Percentiles rank a stretch among this genome's conserved stretches.
phyloP scores from a whole-genome alignment of 2,888 invertebrate genomes.

The Trypoxylon attenuatum region DNA sequence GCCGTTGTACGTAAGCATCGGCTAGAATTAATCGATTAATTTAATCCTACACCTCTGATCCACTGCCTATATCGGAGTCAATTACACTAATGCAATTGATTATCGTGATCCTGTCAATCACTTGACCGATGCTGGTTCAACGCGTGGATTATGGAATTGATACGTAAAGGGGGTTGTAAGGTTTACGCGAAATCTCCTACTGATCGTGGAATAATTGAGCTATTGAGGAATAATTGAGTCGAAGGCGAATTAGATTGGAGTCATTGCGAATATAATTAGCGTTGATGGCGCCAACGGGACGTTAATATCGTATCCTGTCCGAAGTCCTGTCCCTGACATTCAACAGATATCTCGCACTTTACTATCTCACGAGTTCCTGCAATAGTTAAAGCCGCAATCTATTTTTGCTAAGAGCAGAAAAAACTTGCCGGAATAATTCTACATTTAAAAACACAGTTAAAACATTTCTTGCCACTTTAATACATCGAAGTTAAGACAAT shows the following conservation, averaged over 20 bases:
- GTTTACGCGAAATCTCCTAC: too few relatives aligned
- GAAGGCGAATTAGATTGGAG: constrained; percentile 22
- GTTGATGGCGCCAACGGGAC: constrained; percentile 50
- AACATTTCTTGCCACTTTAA: neutral
- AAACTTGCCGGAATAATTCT: neutral
- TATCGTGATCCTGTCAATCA: too few relatives aligned
- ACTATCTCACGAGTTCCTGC: neutral
- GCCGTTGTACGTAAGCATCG: constrained; percentile 64
- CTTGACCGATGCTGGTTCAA: too few relatives aligned
- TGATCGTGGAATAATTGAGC: too few relatives aligned
- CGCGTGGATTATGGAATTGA: too few relatives aligned
- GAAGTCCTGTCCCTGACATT: constrained; percentile 60
- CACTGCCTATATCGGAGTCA: too few relatives aligned
- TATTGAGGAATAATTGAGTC: too few relatives aligned
- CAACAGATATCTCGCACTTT: constrained; percentile 23
- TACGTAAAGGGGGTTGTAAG: too few relatives aligned
- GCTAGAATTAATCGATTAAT: constrained; percentile 50
- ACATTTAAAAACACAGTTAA: neutral
- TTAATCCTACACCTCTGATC: neutral
- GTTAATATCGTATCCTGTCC: constrained; percentile 42
- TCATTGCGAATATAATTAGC: constrained; percentile 44
- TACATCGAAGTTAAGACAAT: neutral
- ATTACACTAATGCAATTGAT: too few relatives aligned
- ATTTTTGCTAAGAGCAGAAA: too few relatives aligned
- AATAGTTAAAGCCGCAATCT: too few relatives aligned